Conservation (phyloP, 1,140 invertebrate species). For the Drosophila lacertosa region DNA sequence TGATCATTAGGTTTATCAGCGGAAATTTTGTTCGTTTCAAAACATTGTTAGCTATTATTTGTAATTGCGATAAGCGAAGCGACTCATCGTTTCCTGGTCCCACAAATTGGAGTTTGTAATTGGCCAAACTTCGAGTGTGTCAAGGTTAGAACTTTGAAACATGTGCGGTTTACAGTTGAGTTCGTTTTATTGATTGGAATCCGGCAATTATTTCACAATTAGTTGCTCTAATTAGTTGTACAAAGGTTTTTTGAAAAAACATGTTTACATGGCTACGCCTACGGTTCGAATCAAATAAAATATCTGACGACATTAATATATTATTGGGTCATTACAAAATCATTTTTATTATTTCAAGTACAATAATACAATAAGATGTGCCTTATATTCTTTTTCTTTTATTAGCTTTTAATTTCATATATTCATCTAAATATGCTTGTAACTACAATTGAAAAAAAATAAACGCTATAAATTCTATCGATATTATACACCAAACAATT, state of each 20-base stretch:
- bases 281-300: neutral
- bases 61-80: slow-evolving; percentile 18
- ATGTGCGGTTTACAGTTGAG: slow-evolving; percentile 4
- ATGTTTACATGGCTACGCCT: neutral
- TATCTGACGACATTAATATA: neutral
- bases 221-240: slow-evolving; percentile 25
- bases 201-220: slow-evolving; percentile 32
- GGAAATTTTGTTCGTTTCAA: neutral
- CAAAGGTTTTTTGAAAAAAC: neutral
- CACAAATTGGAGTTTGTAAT: slow-evolving; percentile 28
- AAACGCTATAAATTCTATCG: slow-evolving; percentile 41
- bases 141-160: slow-evolving; percentile 22
- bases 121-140: slow-evolving; percentile 18
- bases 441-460: slow-evolving; percentile 39
- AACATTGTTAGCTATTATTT: neutral
- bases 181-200: slow-evolving; percentile 11
- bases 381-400: slow-evolving; percentile 17
- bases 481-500: slow-evolving; percentile 12
- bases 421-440: slow-evolving; percentile 70
- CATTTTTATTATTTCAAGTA: slow-evolving; percentile 45
- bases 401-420: slow-evolving; percentile 44
- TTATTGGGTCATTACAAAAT: neutral
- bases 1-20: slow-evolving; percentile 4
- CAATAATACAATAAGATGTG: slow-evolving; percentile 38
- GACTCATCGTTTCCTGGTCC: slow-evolving; percentile 20